Evolutionary conservation across 2,113 vertebrate species (phyloP).

Genomic region (Harpagus bidentatus): DNA sequence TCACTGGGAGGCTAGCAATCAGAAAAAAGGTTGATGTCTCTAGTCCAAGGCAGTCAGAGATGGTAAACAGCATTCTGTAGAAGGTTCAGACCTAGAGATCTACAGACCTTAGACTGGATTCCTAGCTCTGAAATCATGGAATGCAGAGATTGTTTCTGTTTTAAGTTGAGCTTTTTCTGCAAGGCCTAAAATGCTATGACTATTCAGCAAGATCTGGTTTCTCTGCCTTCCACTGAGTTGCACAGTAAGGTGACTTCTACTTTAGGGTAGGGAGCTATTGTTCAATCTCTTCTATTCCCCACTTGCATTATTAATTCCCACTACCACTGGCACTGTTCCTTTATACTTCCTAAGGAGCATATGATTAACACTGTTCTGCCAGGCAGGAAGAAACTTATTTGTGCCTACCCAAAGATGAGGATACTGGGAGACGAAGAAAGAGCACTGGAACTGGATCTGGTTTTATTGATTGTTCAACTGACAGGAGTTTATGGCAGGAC

Average conservation of each 20-base stretch:
- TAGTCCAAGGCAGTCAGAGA: not conserved
- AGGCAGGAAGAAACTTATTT: not conserved
- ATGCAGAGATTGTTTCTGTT: not conserved
- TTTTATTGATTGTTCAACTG: not conserved
- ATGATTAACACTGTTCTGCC: not conserved
- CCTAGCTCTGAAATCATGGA: not conserved
- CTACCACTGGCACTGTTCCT: not conserved
- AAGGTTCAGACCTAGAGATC: not conserved
- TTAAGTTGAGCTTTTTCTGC: not conserved
- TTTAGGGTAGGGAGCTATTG: rapidly evolving
- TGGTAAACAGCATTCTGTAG: not conserved
- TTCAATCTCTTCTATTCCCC: not conserved
- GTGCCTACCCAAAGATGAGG: not conserved
- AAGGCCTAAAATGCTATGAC: not conserved
- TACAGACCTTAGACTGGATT: not conserved
- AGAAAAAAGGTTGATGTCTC: not conserved
- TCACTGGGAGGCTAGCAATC: not conserved
- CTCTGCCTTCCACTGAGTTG: not conserved
- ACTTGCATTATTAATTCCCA: not conserved
- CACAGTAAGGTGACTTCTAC: not conserved
- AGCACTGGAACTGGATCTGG: not conserved
- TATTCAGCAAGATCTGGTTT: not conserved
- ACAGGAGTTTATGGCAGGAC: not conserved
- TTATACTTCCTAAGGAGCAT: not conserved
- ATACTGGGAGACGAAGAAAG: not conserved